Base-by-base conservation (phyloP, 2,888 invertebrate species). In the Biston betularia region DNA sequence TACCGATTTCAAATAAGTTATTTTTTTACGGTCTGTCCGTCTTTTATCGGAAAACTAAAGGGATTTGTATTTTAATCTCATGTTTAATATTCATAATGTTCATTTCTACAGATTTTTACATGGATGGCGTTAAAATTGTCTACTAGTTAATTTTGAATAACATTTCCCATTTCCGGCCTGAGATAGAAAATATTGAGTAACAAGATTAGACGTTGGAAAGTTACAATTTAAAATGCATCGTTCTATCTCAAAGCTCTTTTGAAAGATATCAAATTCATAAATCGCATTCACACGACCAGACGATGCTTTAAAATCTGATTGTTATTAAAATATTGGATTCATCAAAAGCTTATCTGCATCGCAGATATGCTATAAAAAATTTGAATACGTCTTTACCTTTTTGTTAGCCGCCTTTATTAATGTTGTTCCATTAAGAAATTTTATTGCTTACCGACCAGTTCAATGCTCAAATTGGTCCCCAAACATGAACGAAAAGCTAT, bases 361-460 rank as follows among this genome's bases (percentile, higher is more conserved):
- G 78, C 78, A 75, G 76, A 73, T 75, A 76, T 70, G 76, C 74
- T 77, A 79, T 88, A 85, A 87, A 88, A 79, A 82, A 84, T 86
- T 86, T 84, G 81, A 85, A 88, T 85, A 82, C 76, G 80, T 76
- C 79, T 78, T 80, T 79, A 74, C 80, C 79, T 84, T 87, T 88
- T 89, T 84, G 81, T 85, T 77, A 71, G 75, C 79, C 80, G 79
- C 80, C 84, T 88, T 89, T 89, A 89, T 90, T 87, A 87, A 88
- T 86, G 86, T 86, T 80, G 84, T 81, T 87, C 88, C 89, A 90
- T 92, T 90, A 90, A 84, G 84, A 82, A 81, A 79, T 78, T 90
- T 90, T 90, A 92, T 88, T 80, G 84, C 82, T 79, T 69, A 74
- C 75, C 80, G 85, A 88, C 84, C 82, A 73, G 85, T 87, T 85